A percentile compares a stretch with the other conserved stretches of the same genome.
phyloP scores from a whole-genome alignment of 2,797 vertebrate genomes.

The Sus cebifrons region DNA sequence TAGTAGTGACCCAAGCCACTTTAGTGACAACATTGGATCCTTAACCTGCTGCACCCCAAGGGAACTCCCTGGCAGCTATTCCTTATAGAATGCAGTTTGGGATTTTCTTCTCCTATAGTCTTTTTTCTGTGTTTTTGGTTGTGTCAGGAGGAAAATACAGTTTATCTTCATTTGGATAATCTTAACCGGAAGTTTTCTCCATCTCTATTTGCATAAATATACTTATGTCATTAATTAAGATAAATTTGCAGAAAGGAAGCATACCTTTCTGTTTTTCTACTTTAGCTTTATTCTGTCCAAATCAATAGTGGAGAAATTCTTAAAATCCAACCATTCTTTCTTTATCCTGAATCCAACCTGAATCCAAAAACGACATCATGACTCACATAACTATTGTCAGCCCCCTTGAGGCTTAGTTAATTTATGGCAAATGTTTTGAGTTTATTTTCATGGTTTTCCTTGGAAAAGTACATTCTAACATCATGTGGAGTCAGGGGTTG shows the following conservation, averaged over 20 bases:
- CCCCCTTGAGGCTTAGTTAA: not conserved
- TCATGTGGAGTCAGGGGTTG: not conserved
- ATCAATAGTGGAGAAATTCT: not conserved
- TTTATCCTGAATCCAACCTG: not conserved
- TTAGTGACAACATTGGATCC: no score
- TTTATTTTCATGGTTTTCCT: conserved; percentile 51
- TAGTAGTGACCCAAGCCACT: no score
- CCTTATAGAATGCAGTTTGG: not conserved
- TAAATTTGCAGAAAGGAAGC: not conserved
- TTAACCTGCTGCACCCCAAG: no score
- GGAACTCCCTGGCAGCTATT: not conserved
- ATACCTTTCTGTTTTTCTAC: conserved; percentile 15
- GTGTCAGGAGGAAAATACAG: not conserved
- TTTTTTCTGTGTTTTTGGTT: not conserved
- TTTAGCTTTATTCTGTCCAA: not conserved
- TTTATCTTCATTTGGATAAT: not conserved
- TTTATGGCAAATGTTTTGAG: not conserved
- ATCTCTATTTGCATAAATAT: not conserved
- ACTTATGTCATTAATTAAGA: not conserved
- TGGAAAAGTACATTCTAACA: conserved; percentile 7
- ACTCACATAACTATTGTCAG: not conserved
- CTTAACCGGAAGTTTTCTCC: not conserved
- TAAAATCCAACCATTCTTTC: not conserved
- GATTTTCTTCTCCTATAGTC: not conserved
- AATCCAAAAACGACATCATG: conserved; percentile 12